Base-by-base conservation (phyloP, 2,888 invertebrate species). In the Drosophila rubida region DNA sequence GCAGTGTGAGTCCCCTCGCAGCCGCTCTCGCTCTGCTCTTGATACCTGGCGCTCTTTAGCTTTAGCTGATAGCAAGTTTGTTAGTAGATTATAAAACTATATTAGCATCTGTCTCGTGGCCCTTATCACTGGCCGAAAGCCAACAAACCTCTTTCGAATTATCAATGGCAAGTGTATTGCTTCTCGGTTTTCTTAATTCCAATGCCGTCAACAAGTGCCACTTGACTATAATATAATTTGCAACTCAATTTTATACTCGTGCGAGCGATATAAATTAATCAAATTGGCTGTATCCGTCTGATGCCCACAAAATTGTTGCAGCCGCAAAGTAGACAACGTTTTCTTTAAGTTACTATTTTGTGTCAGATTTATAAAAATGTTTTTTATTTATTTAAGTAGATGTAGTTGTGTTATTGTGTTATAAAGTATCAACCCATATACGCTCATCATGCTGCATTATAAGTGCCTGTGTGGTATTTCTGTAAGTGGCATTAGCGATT, bases 31-130 rank as follows among this genome's bases (percentile, higher is more conserved):
- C 22, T n/a, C 19, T 25, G 11, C 16, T 13, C 11, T 11, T 23
- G 8, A 22, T 54, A 32, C 9, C n/a, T 5, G 16, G 25, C 46
- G 19, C 46, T 27, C 19, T 22, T 25, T 11, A 9, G 16, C 41
- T 22, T n/a, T 6, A 51, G 11, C 14, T 42, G 58, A 58, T 49
- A 49, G 37, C 14, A 30, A 53, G 27, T 7, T 48, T 39, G 11
- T 45, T 44, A 42, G 16, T 11, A 23, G 45, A 44, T 46, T 37
- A 37, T 11, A 13, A 49, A 5, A 23, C 13, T 37, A 22, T 45
- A 69, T 54, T 63, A 69, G 25, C 45, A 30, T 30, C 23, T 1
- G 23, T 32, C 37, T 14, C 32, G 23, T 13, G 4, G 32, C 16
- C 3, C 7, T 32, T 27, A 8, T 2, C 27, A 45, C 13, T 9